Evolutionary conservation across 2,888 invertebrate genomes (phyloP).

Genomic region (Melikaiella ostensackeni): DNA sequence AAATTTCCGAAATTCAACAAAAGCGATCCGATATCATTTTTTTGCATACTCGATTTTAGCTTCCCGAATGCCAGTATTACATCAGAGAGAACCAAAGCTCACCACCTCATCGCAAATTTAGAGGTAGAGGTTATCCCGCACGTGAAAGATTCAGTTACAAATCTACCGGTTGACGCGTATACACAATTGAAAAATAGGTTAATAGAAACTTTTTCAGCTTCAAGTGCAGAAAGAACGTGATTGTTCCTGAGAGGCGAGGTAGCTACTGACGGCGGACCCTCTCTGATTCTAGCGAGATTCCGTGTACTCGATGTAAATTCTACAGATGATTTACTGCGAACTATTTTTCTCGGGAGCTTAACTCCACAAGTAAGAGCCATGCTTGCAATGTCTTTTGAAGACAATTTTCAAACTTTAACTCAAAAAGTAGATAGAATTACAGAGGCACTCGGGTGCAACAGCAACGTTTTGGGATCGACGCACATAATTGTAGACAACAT

Average conservation of each 20-base stretch:
- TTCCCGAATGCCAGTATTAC: too few species aligned
- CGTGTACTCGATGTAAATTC: neutral
- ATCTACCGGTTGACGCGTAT: too few species aligned
- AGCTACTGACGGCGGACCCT: slow-evolving; percentile 10
- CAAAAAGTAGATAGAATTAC: slow-evolving; percentile 1
- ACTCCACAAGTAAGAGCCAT: neutral
- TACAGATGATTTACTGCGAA: neutral
- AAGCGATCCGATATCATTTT: too few species aligned
- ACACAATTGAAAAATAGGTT: too few species aligned
- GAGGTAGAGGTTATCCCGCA: too few species aligned
- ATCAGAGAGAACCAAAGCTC: too few species aligned
- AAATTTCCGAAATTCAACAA: too few species aligned
- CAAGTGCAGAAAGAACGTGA: neutral
- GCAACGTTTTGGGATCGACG: neutral
- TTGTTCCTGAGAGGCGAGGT: slow-evolving; percentile 5
- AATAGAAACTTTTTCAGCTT: too few species aligned
- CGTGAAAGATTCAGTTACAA: too few species aligned
- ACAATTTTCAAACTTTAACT: neutral
- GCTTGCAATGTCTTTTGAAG: neutral
- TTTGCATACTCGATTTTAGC: too few species aligned
- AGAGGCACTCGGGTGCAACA: neutral
- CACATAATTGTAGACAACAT: neutral
- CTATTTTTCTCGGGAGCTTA: slow-evolving; percentile 29
- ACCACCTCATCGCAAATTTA: too few species aligned
- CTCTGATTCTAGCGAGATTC: neutral